Base-by-base conservation (phyloP, 1,140 invertebrate genomes). In the Condylostylus longicornis region DNA sequence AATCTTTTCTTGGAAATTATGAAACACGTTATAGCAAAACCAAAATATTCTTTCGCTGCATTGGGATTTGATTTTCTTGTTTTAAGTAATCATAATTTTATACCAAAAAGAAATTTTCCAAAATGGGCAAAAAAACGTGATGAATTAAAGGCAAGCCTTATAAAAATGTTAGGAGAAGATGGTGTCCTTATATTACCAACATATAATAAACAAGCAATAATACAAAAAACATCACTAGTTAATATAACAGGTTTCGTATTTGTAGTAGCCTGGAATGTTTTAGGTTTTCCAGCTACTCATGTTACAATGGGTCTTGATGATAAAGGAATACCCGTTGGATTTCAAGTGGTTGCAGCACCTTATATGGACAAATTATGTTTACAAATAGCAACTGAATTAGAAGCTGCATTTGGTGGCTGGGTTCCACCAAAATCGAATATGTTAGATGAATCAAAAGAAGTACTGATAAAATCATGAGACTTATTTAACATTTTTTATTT, bases 381-480 rank as follows among this genome's bases (percentile, higher is more conserved):
- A 18, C 73, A 75, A 4, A 70, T 87, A 3, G 85, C 85, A 1
- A 51, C 65, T 43, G 74, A 84, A 42, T 53, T 94, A n/a, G 83
- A 89, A 49, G 68, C 66, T 33, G 71, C 62, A 2, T 84, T 88
- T 58, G 82, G 84, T 7, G 86, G 86, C 2, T 91, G 85, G 86
- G 32, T 41, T 14, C 44, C 49, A 9, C 41, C 52, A 0, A 34
- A 27, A 4, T 27, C 10, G n/a, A n/a, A n/a, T n/a, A n/a, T n/a
- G n/a, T n/a, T n/a, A n/a, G n/a, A n/a, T n/a, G n/a, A n/a, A n/a
- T n/a, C n/a, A n/a, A n/a, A 27, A 5, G 4, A 5, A 27, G 14
- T 23, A 7, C 29, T 37, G 25, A 29, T 37, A 30, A 31, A 31
- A 18, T 21, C 36, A 22, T 31, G 28, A 30, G 27, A 37, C 29